Conservation (phyloP, 2,113 vertebrate genomes). For the Hypocryptadius cinnamomeus region DNA sequence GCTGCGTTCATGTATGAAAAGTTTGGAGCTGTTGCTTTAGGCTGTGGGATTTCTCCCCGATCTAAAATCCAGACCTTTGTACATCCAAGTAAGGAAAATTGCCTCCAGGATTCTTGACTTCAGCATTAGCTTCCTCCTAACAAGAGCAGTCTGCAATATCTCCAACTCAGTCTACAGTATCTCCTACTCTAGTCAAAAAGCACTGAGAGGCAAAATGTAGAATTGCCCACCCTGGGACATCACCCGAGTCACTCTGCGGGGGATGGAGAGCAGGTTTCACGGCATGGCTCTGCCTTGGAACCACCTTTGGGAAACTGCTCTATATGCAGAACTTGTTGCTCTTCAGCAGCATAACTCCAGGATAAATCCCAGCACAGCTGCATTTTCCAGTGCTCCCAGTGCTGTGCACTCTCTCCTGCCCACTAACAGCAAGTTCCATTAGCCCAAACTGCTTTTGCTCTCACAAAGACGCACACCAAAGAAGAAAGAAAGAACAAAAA, state of each 20-base stretch:
- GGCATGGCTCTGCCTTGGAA: neutral
- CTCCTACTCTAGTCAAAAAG: neutral
- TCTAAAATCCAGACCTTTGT: neutral
- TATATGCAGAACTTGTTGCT: neutral
- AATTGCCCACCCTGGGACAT: neutral
- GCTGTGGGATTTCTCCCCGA: neutral
- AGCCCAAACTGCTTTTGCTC: neutral
- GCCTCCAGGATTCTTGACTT: neutral
- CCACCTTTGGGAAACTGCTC: neutral
- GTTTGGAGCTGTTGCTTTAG: neutral
- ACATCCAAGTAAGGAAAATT: neutral
- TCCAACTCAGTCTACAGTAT: fast-evolving
- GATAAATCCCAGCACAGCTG: neutral
- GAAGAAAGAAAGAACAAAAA: neutral
- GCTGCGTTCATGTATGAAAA: neutral
- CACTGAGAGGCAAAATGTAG: fast-evolving
- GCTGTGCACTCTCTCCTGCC: neutral
- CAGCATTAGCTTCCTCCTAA: neutral
- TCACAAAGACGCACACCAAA: neutral
- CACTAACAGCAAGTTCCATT: neutral
- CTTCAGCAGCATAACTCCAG: neutral
- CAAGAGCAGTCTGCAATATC: neutral
- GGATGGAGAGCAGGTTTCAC: neutral
- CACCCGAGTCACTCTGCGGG: fast-evolving
- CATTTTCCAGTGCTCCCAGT: neutral